Conservation (phyloP, 2,888 invertebrate species). For the Lacanobia wlatinum region DNA sequence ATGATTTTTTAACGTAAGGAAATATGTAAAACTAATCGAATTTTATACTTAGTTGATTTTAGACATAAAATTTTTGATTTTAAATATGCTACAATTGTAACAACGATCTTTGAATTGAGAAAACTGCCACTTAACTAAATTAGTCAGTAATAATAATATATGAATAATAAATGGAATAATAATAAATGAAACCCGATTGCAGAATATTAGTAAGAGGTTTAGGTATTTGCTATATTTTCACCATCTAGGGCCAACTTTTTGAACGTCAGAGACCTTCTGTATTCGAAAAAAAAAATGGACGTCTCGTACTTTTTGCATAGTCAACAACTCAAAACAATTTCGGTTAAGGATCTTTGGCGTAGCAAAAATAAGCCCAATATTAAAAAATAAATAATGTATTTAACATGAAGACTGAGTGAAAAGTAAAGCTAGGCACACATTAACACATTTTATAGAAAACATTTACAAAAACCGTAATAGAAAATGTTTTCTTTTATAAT, state of each 20-base stretch:
- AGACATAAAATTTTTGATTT: conserved; percentile 3
- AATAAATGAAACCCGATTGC: conserved; percentile 9
- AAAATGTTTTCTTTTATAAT: background rate
- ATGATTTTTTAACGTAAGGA: conserved; percentile 16
- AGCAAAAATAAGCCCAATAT: background rate
- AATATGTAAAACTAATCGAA: conserved; percentile 14
- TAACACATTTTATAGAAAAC: background rate
- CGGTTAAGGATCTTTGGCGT: background rate
- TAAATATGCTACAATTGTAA: conserved; percentile 18
- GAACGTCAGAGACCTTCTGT: background rate
- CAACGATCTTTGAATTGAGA: conserved; percentile 15
- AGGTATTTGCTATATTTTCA: background rate
- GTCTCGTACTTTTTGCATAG: background rate
- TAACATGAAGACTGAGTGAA: background rate
- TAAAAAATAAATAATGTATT: background rate
- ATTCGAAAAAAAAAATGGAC: background rate
- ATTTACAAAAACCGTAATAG: background rate
- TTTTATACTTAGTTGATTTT: conserved; percentile 19
- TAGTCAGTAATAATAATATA: conserved; percentile 10
- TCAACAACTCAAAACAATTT: background rate
- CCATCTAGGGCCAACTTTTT: background rate
- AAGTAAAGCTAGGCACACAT: background rate
- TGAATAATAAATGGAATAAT: too few relatives aligned
- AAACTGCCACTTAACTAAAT: conserved; percentile 38
- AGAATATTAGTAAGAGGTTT: background rate